Conservation (phyloP, 2,113 vertebrate species). For the Pygoscelis adeliae region DNA sequence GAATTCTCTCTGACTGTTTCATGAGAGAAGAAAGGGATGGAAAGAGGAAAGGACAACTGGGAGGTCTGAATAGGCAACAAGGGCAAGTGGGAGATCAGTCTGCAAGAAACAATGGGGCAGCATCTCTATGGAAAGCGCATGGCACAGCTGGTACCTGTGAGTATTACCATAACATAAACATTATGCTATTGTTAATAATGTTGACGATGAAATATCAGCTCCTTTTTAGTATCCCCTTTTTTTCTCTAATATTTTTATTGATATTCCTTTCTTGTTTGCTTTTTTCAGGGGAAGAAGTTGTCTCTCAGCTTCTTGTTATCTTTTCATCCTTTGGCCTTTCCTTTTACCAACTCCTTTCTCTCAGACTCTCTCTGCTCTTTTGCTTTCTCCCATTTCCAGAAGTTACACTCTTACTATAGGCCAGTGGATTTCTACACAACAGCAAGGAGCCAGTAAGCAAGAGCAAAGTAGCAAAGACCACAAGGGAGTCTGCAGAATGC, state of each 20-base stretch:
- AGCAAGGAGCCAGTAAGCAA: not conserved
- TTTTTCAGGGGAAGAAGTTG: not conserved
- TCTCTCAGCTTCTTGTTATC: not conserved
- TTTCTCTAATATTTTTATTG: not conserved
- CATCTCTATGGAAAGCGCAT: not conserved
- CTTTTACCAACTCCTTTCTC: not conserved
- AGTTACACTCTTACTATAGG: not conserved
- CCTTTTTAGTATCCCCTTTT: not conserved
- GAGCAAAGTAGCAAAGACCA: not conserved
- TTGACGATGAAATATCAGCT: not conserved
- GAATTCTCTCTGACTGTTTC: not conserved
- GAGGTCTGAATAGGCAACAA: not conserved
- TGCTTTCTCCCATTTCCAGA: not conserved
- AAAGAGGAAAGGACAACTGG: not conserved
- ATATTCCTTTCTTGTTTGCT: not conserved
- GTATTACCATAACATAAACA: not conserved
- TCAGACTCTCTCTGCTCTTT: not conserved
- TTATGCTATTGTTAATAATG: not conserved
- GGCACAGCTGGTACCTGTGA: not conserved
- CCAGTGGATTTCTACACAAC: not conserved
- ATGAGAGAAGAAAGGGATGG: not conserved
- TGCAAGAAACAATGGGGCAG: not conserved
- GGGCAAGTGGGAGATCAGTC: not conserved
- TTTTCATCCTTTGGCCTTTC: not conserved
- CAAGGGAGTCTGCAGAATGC: not conserved